Percentiles rank a stretch among this genome's conserved stretches.
Conservation (phyloP, 2,797 vertebrate genomes). For the Moxostoma hubbsi region DNA sequence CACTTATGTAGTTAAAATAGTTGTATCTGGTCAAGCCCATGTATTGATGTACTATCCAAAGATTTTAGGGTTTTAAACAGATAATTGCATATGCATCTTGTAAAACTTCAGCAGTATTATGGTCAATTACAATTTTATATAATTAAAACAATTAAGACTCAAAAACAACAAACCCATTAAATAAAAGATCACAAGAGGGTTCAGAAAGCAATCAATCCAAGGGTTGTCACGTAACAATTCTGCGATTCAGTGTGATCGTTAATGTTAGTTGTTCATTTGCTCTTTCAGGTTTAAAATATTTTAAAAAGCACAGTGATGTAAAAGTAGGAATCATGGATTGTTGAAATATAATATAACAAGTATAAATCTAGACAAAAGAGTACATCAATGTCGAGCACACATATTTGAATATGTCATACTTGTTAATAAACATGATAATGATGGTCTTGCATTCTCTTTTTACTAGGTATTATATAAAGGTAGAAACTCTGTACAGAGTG, state of each 20-base stretch:
- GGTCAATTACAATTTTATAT: not conserved
- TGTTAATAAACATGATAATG: not conserved
- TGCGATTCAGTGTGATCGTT: not conserved
- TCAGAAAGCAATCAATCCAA: not conserved
- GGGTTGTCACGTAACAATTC: not conserved
- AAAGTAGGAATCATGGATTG: too few relatives aligned
- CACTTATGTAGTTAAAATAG: not conserved
- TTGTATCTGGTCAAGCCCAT: not conserved
- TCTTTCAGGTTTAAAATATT: not conserved
- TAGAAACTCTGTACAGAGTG: slow-evolving; percentile 1
- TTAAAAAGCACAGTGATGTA: not conserved
- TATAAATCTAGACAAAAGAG: not conserved
- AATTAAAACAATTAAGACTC: not conserved
- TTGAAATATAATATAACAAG: too few relatives aligned
- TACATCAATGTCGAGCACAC: not conserved
- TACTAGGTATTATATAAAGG: not conserved
- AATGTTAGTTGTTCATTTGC: not conserved
- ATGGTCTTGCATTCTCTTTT: not conserved
- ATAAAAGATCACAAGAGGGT: not conserved
- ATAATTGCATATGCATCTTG: slow-evolving; percentile 10
- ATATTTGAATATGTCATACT: not conserved
- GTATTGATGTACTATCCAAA: too few relatives aligned
- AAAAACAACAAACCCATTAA: not conserved
- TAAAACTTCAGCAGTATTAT: slow-evolving; percentile 1
- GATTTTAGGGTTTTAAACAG: too few relatives aligned